These are phyloP conservation scores for Eremobia ochroleuca DNA, from an alignment of 2,888 invertebrate genomes.

Conservation along the genomic window DNA sequence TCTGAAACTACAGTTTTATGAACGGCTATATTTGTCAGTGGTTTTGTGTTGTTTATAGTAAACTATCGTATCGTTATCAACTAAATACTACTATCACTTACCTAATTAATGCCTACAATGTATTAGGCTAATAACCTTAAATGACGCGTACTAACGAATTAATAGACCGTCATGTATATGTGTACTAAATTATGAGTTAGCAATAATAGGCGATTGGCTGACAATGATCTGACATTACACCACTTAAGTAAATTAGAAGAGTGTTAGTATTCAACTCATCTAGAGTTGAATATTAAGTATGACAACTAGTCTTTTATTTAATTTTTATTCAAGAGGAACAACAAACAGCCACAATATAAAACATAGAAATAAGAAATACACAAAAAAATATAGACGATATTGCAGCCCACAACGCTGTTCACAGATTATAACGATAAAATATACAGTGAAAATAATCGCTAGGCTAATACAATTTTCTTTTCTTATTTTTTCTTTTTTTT, in stretches of 20 bases:
- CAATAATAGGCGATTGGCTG: constrained; percentile 10
- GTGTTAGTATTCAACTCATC: too few species aligned
- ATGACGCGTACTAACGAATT: constrained; percentile 37
- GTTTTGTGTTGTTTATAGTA: constrained; percentile 5
- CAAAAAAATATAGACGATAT: too few species aligned
- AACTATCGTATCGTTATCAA: constrained; percentile 3
- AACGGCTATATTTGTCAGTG: constrained; percentile 39
- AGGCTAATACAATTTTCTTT: too few species aligned
- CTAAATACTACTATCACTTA: constrained; percentile 10
- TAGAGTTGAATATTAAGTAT: too few species aligned
- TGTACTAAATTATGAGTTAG: constrained; percentile 8
- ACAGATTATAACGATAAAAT: too few species aligned
- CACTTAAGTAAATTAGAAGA: background rate
- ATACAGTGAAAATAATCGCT: too few species aligned
- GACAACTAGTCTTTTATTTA: too few species aligned
- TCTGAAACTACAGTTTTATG: constrained; percentile 65
- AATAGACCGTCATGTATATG: constrained; percentile 28
- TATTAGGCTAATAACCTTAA: constrained; percentile 31
- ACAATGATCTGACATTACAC: constrained; percentile 20
- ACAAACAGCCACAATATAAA: too few species aligned
- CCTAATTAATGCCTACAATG: constrained; percentile 10
- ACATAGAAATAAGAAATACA: too few species aligned
- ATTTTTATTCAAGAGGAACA: too few species aligned
- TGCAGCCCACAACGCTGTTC: too few species aligned
- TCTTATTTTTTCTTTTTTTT: too few species aligned